phyloP scores from a whole-genome alignment of 2,888 invertebrate species.

The Chrysodeixis includens region DNA sequence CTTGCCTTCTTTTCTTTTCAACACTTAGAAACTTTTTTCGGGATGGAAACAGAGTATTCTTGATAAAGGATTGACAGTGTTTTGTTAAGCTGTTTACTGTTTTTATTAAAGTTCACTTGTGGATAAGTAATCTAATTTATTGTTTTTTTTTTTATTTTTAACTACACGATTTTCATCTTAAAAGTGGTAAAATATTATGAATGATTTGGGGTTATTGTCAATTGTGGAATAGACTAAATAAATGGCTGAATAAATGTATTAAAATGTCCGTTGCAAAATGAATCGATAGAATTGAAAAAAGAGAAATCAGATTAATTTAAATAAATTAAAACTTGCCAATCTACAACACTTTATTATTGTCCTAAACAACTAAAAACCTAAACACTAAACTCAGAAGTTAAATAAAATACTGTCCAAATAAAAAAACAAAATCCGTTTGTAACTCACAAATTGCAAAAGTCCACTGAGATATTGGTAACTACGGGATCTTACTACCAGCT shows the following conservation, averaged over 20 bases:
- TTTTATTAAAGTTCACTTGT: constrained; percentile 13
- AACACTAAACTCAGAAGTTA: background rate
- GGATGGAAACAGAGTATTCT: constrained; percentile 24
- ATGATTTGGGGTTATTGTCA: too few species aligned
- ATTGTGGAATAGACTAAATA: too few species aligned
- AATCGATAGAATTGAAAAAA: too few species aligned
- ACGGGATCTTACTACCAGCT: constrained; percentile 10
- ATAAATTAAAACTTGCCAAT: too few species aligned
- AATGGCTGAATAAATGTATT: too few species aligned
- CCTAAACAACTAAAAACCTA: background rate
- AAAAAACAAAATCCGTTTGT: background rate
- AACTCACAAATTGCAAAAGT: constrained; percentile 9
- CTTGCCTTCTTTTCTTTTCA: constrained; percentile 59
- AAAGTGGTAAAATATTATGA: too few species aligned
- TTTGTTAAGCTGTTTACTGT: constrained; percentile 35
- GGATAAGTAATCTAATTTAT: constrained; percentile 8
- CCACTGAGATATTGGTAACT: constrained; percentile 33
- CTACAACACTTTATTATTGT: background rate
- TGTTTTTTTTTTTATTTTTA: constrained; percentile 3
- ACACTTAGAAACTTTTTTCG: constrained; percentile 56
- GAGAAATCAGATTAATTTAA: too few species aligned
- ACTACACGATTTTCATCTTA: too few species aligned
- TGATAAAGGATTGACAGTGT: constrained; percentile 46
- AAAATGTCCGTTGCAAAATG: too few species aligned
- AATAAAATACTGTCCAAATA: background rate